phyloP scores from a whole-genome alignment of 37 sponge, comb jelly and placozoan genomes.

The Lycopodina hypogea region DNA sequence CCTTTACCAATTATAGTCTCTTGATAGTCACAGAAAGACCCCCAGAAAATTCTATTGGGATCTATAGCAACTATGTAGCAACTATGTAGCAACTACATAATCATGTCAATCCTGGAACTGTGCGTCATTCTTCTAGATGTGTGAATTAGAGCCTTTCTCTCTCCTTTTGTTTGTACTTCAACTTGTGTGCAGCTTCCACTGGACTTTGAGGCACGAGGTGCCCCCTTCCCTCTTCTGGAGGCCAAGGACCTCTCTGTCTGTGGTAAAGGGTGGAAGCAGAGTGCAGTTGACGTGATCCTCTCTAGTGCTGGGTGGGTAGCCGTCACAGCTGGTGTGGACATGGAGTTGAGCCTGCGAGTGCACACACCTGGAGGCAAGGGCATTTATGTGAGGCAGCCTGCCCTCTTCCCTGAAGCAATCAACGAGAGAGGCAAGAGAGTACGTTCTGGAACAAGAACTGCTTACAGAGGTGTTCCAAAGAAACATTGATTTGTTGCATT shows the following conservation, averaged over 20 bases:
- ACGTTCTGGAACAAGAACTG: conserved; percentile 10
- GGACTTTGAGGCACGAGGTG: conserved; percentile 33
- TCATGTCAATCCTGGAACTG: too few relatives aligned
- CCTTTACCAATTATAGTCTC: too few relatives aligned
- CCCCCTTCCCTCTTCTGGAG: conserved; percentile 54
- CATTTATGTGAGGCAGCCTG: conserved; percentile 53
- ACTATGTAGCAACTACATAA: too few relatives aligned
- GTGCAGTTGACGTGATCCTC: conserved; percentile 68
- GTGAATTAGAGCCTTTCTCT: too few relatives aligned
- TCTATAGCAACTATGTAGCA: too few relatives aligned
- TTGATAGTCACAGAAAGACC: too few relatives aligned
- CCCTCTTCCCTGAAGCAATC: conserved; percentile 57
- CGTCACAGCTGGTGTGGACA: conserved; percentile 41
- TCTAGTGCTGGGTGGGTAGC: conserved; percentile 86
- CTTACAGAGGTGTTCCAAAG: neutral
- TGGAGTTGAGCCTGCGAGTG: conserved; percentile 19
- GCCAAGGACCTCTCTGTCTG: conserved; percentile 21
- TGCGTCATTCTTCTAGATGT: too few relatives aligned
- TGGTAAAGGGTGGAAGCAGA: conserved; percentile 60
- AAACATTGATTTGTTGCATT: too few relatives aligned
- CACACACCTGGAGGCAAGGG: conserved; percentile 70
- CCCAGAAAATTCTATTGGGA: too few relatives aligned
- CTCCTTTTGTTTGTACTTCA: too few relatives aligned
- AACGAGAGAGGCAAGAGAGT: conserved; percentile 60
- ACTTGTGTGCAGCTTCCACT: conserved; percentile 63